phyloP scores from a whole-genome alignment of 2,888 invertebrate species.

The Coecobrya sp. region DNA sequence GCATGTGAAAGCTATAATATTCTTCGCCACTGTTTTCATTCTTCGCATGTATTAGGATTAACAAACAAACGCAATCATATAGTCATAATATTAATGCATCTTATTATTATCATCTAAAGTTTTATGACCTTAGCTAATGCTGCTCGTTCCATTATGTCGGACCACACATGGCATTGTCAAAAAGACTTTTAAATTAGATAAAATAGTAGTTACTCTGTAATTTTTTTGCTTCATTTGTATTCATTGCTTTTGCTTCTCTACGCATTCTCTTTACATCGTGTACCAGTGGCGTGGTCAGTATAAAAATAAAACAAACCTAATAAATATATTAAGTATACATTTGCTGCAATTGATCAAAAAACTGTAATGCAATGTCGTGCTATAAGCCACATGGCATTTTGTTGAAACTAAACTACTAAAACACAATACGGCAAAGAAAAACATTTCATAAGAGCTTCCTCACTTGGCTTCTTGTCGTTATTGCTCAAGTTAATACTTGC shows the following conservation, averaged over 20 bases:
- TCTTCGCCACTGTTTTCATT: not conserved
- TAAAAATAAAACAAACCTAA: not conserved
- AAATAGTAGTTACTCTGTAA: not conserved
- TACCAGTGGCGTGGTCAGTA: not conserved
- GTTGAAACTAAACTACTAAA: not conserved
- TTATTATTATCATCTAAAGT: not conserved
- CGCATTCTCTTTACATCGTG: not conserved
- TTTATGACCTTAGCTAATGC: not conserved
- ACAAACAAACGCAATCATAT: too few relatives aligned
- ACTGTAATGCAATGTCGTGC: not conserved
- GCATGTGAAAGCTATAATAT: too few relatives aligned
- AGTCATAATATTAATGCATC: too few relatives aligned
- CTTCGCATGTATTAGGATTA: too few relatives aligned
- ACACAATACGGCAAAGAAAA: not conserved
- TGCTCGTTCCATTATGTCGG: not conserved
- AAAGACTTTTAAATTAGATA: slow-evolving; percentile 39
- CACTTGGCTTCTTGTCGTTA: not conserved
- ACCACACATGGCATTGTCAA: slow-evolving; percentile 42
- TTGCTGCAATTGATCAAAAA: not conserved
- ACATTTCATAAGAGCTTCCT: not conserved
- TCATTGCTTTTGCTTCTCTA: not conserved
- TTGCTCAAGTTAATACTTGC: not conserved
- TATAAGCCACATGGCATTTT: not conserved
- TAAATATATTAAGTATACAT: not conserved
- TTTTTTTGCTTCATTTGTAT: not conserved